Conservation (phyloP, 2,797 vertebrate genomes). For the Trachops cirrhosus region DNA sequence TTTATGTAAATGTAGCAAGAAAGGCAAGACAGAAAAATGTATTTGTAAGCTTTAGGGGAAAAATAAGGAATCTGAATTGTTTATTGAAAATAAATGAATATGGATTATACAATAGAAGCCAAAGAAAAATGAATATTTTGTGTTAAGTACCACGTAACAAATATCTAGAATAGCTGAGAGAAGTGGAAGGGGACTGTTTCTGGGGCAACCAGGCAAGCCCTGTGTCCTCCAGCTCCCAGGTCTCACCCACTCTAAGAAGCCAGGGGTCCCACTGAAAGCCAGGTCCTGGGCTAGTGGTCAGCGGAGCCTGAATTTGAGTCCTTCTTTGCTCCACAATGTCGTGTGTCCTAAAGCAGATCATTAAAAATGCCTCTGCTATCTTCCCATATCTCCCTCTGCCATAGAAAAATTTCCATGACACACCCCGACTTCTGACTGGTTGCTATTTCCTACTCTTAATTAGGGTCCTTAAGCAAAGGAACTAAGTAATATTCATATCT, state of each 20-base stretch:
- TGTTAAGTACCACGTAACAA: neutral
- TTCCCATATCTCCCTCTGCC: neutral
- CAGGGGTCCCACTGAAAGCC: neutral
- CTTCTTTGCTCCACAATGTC: neutral
- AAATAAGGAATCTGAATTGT: conserved; percentile 60
- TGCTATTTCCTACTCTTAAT: neutral
- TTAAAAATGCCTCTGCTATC: neutral
- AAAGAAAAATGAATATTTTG: conserved; percentile 56
- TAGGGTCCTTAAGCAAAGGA: neutral
- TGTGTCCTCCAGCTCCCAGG: neutral
- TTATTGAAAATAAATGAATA: conserved; percentile 74
- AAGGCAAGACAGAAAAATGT: conserved; percentile 69
- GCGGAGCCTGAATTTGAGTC: neutral
- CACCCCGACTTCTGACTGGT: neutral
- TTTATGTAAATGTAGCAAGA: conserved; percentile 67
- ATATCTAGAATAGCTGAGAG: neutral
- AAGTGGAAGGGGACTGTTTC: neutral
- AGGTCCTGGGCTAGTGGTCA: neutral
- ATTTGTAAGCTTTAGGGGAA: conserved; percentile 68
- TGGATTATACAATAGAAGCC: conserved; percentile 52
- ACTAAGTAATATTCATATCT: neutral
- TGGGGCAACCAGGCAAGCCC: neutral
- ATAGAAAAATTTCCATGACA: neutral
- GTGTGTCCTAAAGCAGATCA: neutral
- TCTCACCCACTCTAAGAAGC: neutral